Evolutionary conservation across 2,113 vertebrate genomes (phyloP).

Genomic region (Malurus alboscapulatus): DNA sequence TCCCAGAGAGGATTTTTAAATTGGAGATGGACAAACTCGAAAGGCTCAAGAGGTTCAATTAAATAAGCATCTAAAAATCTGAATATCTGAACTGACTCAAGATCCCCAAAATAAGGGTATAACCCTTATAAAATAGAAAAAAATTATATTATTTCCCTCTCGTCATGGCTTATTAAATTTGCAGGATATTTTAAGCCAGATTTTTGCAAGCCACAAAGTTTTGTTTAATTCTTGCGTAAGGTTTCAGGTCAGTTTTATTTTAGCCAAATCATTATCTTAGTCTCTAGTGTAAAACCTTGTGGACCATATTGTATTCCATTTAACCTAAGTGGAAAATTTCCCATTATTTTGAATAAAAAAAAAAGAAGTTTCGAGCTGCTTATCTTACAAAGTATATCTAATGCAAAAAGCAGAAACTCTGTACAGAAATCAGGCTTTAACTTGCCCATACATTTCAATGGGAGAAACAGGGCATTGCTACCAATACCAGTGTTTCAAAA

Average conservation of each 20-base stretch:
- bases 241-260: neutral
- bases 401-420: neutral
- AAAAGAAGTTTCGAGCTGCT: neutral
- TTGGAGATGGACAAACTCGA: constrained; percentile 29
- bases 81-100: neutral
- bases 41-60: neutral
- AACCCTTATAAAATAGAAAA: neutral
- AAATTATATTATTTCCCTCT: neutral
- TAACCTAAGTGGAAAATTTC: neutral
- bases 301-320: neutral
- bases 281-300: neutral
- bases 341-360: neutral
- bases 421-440: neutral
- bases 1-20: constrained; percentile 11
- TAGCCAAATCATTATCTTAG: neutral
- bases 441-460: neutral
- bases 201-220: neutral
- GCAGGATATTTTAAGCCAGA: neutral
- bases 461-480: neutral
- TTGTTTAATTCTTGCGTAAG: neutral
- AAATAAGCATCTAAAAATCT: neutral
- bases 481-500: neutral
- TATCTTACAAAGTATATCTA: neutral
- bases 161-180: neutral
- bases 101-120: neutral